Evolutionary conservation across 2,797 vertebrate species (phyloP).

Genomic region (Enteromius trimaculatus): DNA sequence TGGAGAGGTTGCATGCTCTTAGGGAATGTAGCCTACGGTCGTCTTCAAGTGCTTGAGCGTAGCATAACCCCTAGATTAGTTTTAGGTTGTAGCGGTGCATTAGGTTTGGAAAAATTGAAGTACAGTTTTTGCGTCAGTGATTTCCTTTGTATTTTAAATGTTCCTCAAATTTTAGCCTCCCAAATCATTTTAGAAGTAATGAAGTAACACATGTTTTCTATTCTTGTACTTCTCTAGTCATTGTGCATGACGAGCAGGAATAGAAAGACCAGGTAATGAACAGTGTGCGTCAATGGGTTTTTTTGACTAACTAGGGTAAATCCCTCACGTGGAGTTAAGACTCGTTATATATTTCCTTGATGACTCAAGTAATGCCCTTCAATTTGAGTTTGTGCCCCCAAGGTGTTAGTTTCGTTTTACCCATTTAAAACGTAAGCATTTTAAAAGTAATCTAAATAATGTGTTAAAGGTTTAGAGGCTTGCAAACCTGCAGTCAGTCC

Average conservation of each 20-base stretch:
- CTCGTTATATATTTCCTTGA: background rate
- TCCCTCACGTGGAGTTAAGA: background rate
- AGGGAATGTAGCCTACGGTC: background rate
- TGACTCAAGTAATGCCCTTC: background rate
- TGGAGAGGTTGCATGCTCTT: background rate
- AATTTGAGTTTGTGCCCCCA: background rate
- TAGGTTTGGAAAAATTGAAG: background rate
- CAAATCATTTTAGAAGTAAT: background rate
- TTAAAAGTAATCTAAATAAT: background rate
- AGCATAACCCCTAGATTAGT: background rate
- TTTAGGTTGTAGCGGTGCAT: too few species aligned
- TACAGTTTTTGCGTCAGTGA: background rate
- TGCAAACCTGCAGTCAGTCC: background rate
- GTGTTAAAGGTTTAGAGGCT: background rate
- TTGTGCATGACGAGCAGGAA: background rate
- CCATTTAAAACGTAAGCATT: background rate
- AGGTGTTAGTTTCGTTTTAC: background rate
- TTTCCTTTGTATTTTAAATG: background rate
- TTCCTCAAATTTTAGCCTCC: background rate
- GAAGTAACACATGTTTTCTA: background rate
- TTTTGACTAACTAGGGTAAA: slow-evolving; percentile 23
- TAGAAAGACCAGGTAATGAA: background rate
- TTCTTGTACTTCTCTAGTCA: background rate
- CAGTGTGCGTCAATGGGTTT: background rate
- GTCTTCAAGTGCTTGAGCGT: slow-evolving; percentile 18